Evolutionary conservation across 1,140 invertebrate genomes (phyloP).

Genomic region (Druon quercuslanigerum): DNA sequence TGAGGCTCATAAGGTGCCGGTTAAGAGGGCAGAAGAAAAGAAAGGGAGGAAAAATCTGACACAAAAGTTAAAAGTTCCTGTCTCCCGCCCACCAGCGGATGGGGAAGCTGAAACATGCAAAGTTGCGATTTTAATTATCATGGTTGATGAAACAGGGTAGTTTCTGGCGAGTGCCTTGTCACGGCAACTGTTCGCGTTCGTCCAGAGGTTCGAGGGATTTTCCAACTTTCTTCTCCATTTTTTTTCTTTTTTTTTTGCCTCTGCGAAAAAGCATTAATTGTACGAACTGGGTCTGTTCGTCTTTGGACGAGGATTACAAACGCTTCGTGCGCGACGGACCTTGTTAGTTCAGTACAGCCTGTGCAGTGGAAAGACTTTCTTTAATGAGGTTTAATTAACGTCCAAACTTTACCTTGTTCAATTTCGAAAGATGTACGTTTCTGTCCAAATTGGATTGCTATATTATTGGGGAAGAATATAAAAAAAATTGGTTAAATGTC

Average conservation of each 20-base stretch:
- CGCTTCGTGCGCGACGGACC: constrained; percentile 11
- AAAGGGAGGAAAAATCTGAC: constrained; percentile 19
- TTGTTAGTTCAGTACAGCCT: constrained; percentile 15
- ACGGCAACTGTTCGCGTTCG: background rate
- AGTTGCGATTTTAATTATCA: constrained; percentile 21
- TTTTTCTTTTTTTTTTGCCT: background rate
- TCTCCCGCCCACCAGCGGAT: background rate
- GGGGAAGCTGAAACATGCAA: background rate
- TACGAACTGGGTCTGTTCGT: constrained; percentile 16
- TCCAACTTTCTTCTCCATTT: background rate
- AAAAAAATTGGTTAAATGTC: too few species aligned
- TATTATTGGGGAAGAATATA: too few species aligned
- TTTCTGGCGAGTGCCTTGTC: constrained; percentile 18
- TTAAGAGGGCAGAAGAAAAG: background rate
- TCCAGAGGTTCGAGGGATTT: constrained; percentile 13
- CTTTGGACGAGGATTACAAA: constrained; percentile 13
- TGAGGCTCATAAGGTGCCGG: background rate
- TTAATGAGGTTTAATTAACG: constrained; percentile 24
- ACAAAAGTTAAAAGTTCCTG: constrained; percentile 21
- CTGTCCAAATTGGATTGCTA: too few species aligned
- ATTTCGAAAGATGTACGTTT: constrained; percentile 3
- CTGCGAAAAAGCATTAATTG: constrained; percentile 14
- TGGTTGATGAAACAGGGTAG: constrained; percentile 1
- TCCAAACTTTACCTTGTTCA: constrained; percentile 17
- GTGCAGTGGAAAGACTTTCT: constrained; percentile 18